Conservation (phyloP, 2,888 invertebrate genomes). For the Epirrhoe alternata region DNA sequence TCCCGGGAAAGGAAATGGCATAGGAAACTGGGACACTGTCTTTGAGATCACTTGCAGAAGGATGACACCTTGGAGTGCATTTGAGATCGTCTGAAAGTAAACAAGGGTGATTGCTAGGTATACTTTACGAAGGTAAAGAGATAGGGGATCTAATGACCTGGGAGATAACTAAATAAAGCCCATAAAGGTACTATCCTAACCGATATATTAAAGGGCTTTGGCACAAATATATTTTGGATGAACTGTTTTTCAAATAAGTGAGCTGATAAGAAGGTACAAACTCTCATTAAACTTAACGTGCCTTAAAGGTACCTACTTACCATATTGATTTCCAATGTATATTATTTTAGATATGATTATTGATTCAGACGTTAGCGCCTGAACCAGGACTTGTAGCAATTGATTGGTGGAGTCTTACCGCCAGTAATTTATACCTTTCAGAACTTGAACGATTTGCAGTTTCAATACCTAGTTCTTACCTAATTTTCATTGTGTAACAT, state of each 20-base stretch:
- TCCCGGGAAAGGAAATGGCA: slow-evolving; percentile 32
- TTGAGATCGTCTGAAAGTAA: slow-evolving; percentile 35
- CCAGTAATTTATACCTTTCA: slow-evolving; percentile 19
- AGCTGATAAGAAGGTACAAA: background rate
- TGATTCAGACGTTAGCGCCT: slow-evolving; percentile 11
- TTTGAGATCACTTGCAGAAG: slow-evolving; percentile 34
- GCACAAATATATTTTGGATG: no score
- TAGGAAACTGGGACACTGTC: slow-evolving; percentile 34
- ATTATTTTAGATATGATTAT: no score
- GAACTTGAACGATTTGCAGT: slow-evolving; percentile 2
- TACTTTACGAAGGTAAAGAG: no score
- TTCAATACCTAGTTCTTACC: slow-evolving; percentile 20
- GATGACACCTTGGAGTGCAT: slow-evolving; percentile 30
- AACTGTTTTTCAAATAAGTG: no score
- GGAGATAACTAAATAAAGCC: no score
- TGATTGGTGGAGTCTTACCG: slow-evolving; percentile 6
- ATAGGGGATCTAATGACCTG: no score
- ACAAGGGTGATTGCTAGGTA: no score
- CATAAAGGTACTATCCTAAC: no score
- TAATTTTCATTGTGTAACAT: slow-evolving; percentile 40
- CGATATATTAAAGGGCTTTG: no score
- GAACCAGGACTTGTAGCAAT: slow-evolving; percentile 10
- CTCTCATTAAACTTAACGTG: no score
- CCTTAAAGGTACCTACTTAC: slow-evolving; percentile 6
- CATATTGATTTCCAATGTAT: slow-evolving; percentile 18